A percentile compares a stretch with the other conserved stretches of the same genome.
Conservation (phyloP, 1,140 invertebrate species). For the Trichonephila inaurata region DNA sequence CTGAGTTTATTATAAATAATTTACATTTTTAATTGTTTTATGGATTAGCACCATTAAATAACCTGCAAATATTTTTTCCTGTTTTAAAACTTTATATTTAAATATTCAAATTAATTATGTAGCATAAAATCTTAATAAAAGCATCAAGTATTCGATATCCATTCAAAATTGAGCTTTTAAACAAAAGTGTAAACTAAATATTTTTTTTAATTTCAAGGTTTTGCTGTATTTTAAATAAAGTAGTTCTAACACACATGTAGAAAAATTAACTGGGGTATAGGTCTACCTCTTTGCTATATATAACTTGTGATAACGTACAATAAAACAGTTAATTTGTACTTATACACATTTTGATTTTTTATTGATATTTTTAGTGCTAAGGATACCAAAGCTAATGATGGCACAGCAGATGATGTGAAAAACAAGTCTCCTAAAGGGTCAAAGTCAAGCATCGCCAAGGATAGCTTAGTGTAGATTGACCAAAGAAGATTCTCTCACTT, state of each 20-base stretch:
- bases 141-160: no score
- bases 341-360: background rate
- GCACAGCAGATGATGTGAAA: slow-evolving; percentile 72
- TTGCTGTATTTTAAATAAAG: slow-evolving; percentile 43
- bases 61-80: no score
- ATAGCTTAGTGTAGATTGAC: slow-evolving; percentile 77
- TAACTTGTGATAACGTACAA: background rate
- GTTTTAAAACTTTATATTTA: no score
- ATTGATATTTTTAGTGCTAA: slow-evolving; percentile 67
- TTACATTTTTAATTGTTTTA: no score
- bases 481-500: slow-evolving; percentile 55
- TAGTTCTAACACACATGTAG: slow-evolving; percentile 70
- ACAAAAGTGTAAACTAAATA: no score
- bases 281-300: slow-evolving; percentile 43
- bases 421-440: slow-evolving; percentile 77
- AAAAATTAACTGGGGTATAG: slow-evolving; percentile 58
- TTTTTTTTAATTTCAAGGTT: slow-evolving; percentile 3
- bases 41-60: no score
- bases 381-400: slow-evolving; percentile 72
- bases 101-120: no score
- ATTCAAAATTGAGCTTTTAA: no score
- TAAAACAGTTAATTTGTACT: background rate
- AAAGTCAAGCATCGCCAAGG: slow-evolving; percentile 78
- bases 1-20: no score
- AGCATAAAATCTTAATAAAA: no score